Evolutionary conservation across 30 jellyfish, hydroid and myxozoan species (phyloP), one percentile per base, ranked within the genome.

Genomic region (Pelagia noctiluca): DNA sequence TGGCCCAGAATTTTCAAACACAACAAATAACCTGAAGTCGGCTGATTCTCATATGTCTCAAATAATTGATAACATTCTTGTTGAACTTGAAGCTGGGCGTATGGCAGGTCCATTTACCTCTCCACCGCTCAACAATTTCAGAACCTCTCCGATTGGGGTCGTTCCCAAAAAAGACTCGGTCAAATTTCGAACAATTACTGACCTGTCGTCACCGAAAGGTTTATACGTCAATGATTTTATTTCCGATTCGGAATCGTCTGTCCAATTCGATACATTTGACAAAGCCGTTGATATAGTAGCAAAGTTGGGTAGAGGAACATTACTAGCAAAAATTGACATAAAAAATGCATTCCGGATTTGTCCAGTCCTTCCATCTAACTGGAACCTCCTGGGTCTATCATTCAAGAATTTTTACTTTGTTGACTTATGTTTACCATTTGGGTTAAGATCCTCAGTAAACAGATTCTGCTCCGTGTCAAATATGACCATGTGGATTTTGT

Each of bases 271-370:
- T n/a, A 19, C 47, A 31, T 84, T 84, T 47, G 94, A 84, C 37
- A 35, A 63, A 42, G 88, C 88, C 0, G 82, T 72, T 2, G 46
- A 60, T 12, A 50, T 84, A 8, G 75, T 84, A 1, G 63, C 75
- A 0, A 52, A 50, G 3, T 28, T 84, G 1, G 94, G 94, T 0
- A 36, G 25, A 29, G 67, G 75, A 8, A 63, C 82, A 24, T 35
- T 53, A 3, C 26, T 84, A 64, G 82, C 94, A 4, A 84, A 71
- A 71, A 38, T 84, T 19, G 94, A 84, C 67, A 37, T 84, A 22
- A 71, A 72, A 70, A 65, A 63, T 42, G 88, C 94, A 25, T 84
- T 70, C 49, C 3, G 94, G 35, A 57, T 84, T 19, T 84, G 94
- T 28, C 94, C 94, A 0, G 94, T 84, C 21, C 83, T 35, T 50